Conservation (phyloP, 1,140 invertebrate species). For the Acromyrmex echinatior region DNA sequence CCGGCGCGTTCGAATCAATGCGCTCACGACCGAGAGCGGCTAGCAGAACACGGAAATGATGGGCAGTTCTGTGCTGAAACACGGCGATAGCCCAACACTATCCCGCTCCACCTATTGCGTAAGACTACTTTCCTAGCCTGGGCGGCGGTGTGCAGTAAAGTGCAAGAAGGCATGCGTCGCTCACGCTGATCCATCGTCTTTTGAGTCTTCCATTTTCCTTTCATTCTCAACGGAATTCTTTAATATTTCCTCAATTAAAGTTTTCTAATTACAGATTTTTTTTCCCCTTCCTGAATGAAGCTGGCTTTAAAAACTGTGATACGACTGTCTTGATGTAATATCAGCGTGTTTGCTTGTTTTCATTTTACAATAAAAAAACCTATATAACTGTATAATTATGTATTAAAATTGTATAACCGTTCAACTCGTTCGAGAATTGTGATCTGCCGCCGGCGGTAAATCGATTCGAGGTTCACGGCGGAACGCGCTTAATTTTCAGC, state of each 20-base stretch:
- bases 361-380: background rate
- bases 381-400: background rate
- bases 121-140: slow-evolving; percentile 81
- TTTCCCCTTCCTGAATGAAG: background rate
- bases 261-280: slow-evolving; percentile 17
- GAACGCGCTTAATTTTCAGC: slow-evolving; percentile 43
- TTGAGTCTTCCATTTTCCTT: slow-evolving; percentile 47
- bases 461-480: slow-evolving; percentile 12
- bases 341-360: background rate
- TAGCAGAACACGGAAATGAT: slow-evolving; percentile 82
- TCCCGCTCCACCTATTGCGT: slow-evolving; percentile 79
- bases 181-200: slow-evolving; percentile 35
- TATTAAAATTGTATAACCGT: slow-evolving; percentile 10
- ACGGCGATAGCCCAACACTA: slow-evolving; percentile 75
- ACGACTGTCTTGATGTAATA: background rate
- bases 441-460: slow-evolving; percentile 7
- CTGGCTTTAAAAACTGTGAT: background rate
- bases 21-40: slow-evolving; percentile 54
- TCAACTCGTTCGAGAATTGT: slow-evolving; percentile 22
- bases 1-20: slow-evolving; percentile 34
- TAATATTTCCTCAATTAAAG: background rate
- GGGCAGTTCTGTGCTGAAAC: slow-evolving; percentile 70
- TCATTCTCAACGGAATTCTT: background rate
- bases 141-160: slow-evolving; percentile 69
- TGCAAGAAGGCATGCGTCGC: slow-evolving; percentile 45